These are phyloP conservation scores for Amazona guildingii DNA, from an alignment of 2,113 vertebrate genomes.

Conservation along the genomic window DNA sequence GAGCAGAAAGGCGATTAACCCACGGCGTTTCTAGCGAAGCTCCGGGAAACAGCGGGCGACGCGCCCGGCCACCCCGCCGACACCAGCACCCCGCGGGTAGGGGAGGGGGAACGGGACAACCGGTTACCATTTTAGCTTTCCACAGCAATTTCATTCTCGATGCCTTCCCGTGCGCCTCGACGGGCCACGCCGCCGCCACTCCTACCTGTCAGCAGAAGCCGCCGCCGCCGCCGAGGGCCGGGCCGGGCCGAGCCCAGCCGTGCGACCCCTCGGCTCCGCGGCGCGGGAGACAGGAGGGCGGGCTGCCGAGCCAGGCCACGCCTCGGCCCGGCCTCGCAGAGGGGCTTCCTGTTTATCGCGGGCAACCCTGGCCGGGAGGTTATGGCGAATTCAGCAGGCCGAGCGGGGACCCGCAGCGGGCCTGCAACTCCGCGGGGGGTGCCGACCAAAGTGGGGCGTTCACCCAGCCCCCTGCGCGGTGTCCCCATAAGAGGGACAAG, in stretches of 20 bases:
- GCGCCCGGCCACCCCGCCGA: not conserved
- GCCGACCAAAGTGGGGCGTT: not conserved
- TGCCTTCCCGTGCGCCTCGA: constrained; percentile 75
- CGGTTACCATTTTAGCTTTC: constrained; percentile 93
- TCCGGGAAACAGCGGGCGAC: not conserved
- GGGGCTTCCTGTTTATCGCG: not conserved
- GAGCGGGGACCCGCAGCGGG: not conserved
- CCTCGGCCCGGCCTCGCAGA: not conserved
- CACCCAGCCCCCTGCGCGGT: not conserved
- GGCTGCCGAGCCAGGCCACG: not conserved
- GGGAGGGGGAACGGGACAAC: not conserved
- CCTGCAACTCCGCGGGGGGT: accelerated
- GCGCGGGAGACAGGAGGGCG: not conserved
- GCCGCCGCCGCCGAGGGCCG: not conserved
- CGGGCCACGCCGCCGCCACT: constrained; percentile 71
- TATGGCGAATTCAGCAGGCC: too few species aligned
- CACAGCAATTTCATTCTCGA: constrained; percentile 93
- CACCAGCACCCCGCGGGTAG: not conserved
- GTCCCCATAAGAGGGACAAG: too few species aligned
- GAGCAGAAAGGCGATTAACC: not conserved
- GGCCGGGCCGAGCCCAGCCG: not conserved
- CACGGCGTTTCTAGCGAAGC: not conserved
- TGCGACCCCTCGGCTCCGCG: not conserved
- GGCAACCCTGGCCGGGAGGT: not conserved
- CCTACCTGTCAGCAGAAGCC: not conserved